Percentiles rank a stretch among this genome's conserved stretches.
These are phyloP conservation scores for Chrysodeixis includens DNA, from an alignment of 2,888 invertebrate species.

Conservation along the genomic window DNA sequence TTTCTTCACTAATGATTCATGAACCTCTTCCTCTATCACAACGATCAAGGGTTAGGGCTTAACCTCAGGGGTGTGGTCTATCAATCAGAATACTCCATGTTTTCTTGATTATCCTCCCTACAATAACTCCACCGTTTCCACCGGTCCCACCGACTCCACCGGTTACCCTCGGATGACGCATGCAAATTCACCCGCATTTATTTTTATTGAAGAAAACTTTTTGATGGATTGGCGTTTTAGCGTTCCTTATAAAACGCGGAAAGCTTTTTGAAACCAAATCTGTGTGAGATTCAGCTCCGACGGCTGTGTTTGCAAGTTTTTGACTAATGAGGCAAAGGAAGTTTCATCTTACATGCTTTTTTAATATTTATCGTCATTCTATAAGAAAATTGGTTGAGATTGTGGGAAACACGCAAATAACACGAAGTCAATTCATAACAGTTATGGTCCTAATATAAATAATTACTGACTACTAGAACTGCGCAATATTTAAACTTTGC, in stretches of 20 bases:
- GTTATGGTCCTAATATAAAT: too few species aligned
- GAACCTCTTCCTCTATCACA: slow-evolving; percentile 38
- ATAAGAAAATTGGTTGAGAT: too few species aligned
- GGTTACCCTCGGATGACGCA: slow-evolving; percentile 60
- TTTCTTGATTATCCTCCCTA: slow-evolving; percentile 55
- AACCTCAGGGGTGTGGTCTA: slow-evolving; percentile 57
- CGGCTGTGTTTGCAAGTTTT: slow-evolving; percentile 27
- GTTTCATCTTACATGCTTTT: not conserved
- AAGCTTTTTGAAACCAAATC: slow-evolving; percentile 44
- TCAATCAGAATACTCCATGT: slow-evolving; percentile 57
- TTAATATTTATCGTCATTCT: too few species aligned
- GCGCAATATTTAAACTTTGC: not conserved
- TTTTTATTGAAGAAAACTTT: slow-evolving; percentile 55
- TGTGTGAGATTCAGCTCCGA: slow-evolving; percentile 29
- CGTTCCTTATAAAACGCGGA: slow-evolving; percentile 27
- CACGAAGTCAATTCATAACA: too few species aligned
- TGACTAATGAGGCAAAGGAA: slow-evolving; percentile 15
- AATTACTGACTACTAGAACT: not conserved
- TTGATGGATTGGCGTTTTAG: slow-evolving; percentile 54
- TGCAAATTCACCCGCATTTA: slow-evolving; percentile 53
- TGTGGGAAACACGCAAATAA: too few species aligned
- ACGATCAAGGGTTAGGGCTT: slow-evolving; percentile 50
- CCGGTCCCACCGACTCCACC: slow-evolving; percentile 27
- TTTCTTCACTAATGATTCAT: slow-evolving; percentile 43
- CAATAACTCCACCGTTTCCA: slow-evolving; percentile 24